Percentiles rank a stretch among this genome's conserved stretches.
These are phyloP conservation scores for Eubasilissa regina DNA, from an alignment of 1,140 invertebrate genomes.

Conservation along the genomic window DNA sequence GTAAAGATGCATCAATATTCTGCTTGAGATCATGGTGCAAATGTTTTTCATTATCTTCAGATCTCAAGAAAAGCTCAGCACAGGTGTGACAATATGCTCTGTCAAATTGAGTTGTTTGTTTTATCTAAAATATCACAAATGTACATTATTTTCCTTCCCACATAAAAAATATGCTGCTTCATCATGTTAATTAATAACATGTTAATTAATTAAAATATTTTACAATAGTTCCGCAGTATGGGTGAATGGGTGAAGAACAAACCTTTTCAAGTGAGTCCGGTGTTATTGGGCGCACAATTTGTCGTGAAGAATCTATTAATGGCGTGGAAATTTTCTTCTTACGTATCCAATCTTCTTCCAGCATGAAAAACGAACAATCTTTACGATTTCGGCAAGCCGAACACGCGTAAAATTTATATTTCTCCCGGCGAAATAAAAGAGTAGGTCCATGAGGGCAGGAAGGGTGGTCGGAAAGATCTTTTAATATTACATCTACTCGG, in stretches of 20 bases:
- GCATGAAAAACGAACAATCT: slow-evolving; percentile 79
- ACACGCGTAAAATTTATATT: slow-evolving; percentile 82
- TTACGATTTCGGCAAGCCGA: slow-evolving; percentile 85
- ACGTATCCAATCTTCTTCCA: slow-evolving; percentile 71
- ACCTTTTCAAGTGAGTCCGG: too few species aligned
- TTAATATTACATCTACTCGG: slow-evolving; percentile 65
- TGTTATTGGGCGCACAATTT: too few species aligned
- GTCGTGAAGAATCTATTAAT: not conserved
- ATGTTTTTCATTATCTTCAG: slow-evolving; percentile 69
- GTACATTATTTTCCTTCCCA: too few species aligned
- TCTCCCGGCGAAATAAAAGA: slow-evolving; percentile 76
- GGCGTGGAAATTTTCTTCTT: slow-evolving; percentile 64
- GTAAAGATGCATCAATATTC: slow-evolving; percentile 69
- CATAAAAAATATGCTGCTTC: too few species aligned
- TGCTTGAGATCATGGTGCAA: slow-evolving; percentile 68
- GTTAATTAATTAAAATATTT: too few species aligned
- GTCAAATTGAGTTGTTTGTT: slow-evolving; percentile 64
- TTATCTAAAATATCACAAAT: slow-evolving; percentile 62
- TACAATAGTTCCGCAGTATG: too few species aligned
- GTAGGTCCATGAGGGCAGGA: slow-evolving; percentile 79
- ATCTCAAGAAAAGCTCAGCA: slow-evolving; percentile 72
- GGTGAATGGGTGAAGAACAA: too few species aligned
- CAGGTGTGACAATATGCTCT: slow-evolving; percentile 79
- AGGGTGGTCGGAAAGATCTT: slow-evolving; percentile 70
- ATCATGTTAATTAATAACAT: too few species aligned